Evolutionary conservation across 2,113 vertebrate species (phyloP).

Genomic region (Oxyura jamaicensis): DNA sequence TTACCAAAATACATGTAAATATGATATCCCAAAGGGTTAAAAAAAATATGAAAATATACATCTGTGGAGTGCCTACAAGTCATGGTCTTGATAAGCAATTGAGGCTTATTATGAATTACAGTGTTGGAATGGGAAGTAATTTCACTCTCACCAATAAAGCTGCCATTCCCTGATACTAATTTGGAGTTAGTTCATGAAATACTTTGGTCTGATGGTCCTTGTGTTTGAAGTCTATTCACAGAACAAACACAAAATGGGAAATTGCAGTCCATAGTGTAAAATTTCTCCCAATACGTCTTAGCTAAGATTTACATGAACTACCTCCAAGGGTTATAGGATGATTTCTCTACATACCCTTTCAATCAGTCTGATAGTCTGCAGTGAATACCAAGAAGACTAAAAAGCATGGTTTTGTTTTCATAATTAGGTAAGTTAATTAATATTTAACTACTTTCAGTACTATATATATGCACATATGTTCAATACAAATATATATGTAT

Average conservation of each 20-base stretch:
- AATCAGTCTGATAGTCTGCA: not conserved
- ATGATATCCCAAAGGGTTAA: not conserved
- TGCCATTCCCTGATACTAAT: not conserved
- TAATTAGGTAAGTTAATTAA: not conserved
- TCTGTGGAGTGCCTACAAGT: not conserved
- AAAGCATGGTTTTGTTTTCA: not conserved
- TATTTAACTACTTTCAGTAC: not conserved
- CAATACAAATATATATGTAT: fast-evolving
- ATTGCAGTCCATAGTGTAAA: not conserved
- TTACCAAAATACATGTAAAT: not conserved
- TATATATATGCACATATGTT: not conserved
- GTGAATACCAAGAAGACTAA: not conserved
- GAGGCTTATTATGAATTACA: not conserved
- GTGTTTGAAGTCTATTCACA: not conserved
- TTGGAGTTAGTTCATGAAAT: slow-evolving; percentile 7
- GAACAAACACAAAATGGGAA: not conserved
- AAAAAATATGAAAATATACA: not conserved
- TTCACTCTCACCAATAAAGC: not conserved
- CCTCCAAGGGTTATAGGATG: not conserved
- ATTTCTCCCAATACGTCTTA: not conserved
- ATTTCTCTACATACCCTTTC: not conserved
- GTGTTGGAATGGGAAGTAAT: not conserved
- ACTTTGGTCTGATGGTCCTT: not conserved
- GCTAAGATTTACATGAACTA: not conserved
- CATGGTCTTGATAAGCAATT: not conserved